Conservation (phyloP, 1,140 invertebrate genomes). For the Drosophila bipectinata region DNA sequence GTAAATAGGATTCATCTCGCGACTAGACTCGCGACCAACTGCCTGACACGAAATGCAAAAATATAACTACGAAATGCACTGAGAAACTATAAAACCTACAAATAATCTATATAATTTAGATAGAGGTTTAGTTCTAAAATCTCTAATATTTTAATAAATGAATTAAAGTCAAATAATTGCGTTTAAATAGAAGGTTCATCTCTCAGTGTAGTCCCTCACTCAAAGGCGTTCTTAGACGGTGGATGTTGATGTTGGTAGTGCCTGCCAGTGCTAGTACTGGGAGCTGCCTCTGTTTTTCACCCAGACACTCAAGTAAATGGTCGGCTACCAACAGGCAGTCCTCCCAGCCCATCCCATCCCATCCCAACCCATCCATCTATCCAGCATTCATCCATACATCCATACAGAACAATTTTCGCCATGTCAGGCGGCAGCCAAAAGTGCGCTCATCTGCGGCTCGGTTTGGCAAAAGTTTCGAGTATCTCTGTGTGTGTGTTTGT, state of each 20-base stretch:
- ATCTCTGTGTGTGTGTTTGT: constrained; percentile 46
- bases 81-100: not conserved
- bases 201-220: constrained; percentile 8
- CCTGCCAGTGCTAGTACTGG: constrained; percentile 27
- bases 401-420: constrained; percentile 55
- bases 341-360: not conserved
- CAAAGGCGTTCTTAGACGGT: constrained; percentile 28
- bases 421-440: constrained; percentile 57
- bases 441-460: constrained; percentile 63
- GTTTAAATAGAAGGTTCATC: not conserved
- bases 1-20: constrained; percentile 79
- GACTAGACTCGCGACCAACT: constrained; percentile 53
- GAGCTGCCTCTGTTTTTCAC: constrained; percentile 60
- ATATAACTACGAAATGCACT: constrained; percentile 53
- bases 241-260: constrained; percentile 34
- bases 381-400: constrained; percentile 48
- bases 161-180: too few species aligned
- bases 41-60: constrained; percentile 36
- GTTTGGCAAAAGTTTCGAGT: constrained; percentile 53
- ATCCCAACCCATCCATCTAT: constrained; percentile 2
- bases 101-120: not conserved
- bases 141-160: too few species aligned
- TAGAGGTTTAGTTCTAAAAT: too few species aligned
- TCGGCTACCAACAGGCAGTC: constrained; percentile 29
- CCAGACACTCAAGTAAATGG: constrained; percentile 77